Conservation (phyloP, 1,140 invertebrate genomes). For the Procambarus virginalis region DNA sequence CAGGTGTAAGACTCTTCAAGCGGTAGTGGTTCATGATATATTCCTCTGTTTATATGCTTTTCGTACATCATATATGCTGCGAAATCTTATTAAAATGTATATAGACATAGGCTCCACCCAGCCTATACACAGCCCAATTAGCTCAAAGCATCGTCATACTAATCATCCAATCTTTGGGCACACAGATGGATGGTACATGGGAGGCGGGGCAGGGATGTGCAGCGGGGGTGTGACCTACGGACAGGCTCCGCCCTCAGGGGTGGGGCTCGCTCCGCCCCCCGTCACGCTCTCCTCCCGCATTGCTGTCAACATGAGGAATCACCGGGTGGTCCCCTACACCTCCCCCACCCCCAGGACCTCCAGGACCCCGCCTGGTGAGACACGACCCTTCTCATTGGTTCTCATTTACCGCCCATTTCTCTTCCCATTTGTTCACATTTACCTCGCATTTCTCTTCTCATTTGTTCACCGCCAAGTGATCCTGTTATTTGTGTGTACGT, state of each 20-base stretch:
- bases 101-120: not conserved
- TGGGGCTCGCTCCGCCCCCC: conserved; percentile 30
- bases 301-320: conserved; percentile 39
- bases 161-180: conserved; percentile 26
- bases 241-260: conserved; percentile 28
- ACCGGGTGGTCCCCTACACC: conserved; percentile 46
- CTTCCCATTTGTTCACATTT: not conserved
- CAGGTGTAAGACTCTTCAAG: too few relatives aligned
- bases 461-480: too few relatives aligned
- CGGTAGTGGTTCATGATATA: too few relatives aligned
- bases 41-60: too few relatives aligned
- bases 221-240: conserved; percentile 51
- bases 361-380: conserved; percentile 45
- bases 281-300: conserved; percentile 43
- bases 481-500: too few relatives aligned
- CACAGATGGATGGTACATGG: conserved; percentile 54
- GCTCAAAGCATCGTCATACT: not conserved
- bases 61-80: too few relatives aligned
- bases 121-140: not conserved
- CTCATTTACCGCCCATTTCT: too few relatives aligned
- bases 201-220: conserved; percentile 32
- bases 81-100: not conserved
- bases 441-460: too few relatives aligned
- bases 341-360: conserved; percentile 46
- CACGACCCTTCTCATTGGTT: too few relatives aligned